Percentiles rank a stretch among this genome's conserved stretches.
Conservation (phyloP, 2,888 invertebrate genomes). For the Acanthoscelides obtectus region DNA sequence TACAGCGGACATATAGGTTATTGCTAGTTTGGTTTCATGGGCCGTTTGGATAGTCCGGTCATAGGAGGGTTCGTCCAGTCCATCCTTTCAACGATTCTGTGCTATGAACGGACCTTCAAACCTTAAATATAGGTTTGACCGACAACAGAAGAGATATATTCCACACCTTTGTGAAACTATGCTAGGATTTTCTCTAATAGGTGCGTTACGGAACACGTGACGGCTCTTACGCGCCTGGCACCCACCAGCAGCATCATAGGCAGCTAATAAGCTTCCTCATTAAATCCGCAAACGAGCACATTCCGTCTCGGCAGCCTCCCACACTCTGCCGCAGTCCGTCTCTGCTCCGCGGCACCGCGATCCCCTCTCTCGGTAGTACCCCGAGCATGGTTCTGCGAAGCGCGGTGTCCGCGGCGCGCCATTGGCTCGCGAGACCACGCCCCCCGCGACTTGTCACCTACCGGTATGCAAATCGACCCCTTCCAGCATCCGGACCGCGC, state of each 20-base stretch:
- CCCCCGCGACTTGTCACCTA: slow-evolving; percentile 50
- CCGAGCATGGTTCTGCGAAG: slow-evolving; percentile 22
- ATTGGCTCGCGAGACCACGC: slow-evolving; percentile 44
- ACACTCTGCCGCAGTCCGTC: background rate
- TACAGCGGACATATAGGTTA: no score
- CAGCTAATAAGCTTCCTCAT: background rate
- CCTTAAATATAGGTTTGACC: no score
- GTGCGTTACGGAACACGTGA: no score
- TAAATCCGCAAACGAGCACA: background rate
- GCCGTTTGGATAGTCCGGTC: no score
- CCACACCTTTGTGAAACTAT: no score
- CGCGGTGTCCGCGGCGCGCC: slow-evolving; percentile 28
- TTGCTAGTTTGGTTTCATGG: no score
- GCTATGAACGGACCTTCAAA: no score
- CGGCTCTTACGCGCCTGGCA: no score
- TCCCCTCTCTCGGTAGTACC: slow-evolving; percentile 8
- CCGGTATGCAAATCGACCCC: slow-evolving; percentile 49
- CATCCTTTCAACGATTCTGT: no score
- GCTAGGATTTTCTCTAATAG: no score
- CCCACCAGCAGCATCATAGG: background rate
- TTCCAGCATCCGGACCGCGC: slow-evolving; percentile 29
- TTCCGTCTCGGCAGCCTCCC: background rate
- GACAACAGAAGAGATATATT: no score
- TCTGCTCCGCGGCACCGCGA: background rate
- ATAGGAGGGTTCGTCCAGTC: no score